Conservation (phyloP, 2,797 vertebrate species). For the Chelon auratus region DNA sequence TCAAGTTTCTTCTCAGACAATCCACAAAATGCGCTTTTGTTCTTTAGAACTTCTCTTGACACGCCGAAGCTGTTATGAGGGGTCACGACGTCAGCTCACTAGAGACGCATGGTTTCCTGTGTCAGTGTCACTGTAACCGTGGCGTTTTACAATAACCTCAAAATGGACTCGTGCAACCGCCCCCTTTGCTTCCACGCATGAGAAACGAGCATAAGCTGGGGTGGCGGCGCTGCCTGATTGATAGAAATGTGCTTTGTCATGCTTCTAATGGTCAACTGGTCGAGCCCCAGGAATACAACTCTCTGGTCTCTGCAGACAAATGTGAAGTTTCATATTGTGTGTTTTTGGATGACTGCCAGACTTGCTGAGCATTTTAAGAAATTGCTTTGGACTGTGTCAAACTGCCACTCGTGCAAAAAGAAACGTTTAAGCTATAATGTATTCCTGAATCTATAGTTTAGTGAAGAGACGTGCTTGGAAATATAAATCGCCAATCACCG, state of each 20-base stretch:
- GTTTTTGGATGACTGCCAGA: not conserved
- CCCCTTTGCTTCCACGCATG: slow-evolving; percentile 13
- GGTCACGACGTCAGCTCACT: slow-evolving; percentile 6
- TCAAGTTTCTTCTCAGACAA: slow-evolving; percentile 19
- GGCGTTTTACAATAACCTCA: not conserved
- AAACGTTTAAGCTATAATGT: not conserved
- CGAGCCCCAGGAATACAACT: not conserved
- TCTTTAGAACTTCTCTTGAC: not conserved
- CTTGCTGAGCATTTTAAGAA: not conserved
- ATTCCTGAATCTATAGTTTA: not conserved
- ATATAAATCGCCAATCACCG: not conserved
- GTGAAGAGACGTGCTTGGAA: not conserved
- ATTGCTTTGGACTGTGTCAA: too few species aligned
- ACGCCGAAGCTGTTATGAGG: not conserved
- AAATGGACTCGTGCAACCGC: not conserved
- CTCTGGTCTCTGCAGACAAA: not conserved
- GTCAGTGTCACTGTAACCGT: not conserved
- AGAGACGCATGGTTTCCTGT: slow-evolving; percentile 48
- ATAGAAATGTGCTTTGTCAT: not conserved
- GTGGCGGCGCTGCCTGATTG: not conserved
- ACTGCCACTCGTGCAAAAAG: not conserved
- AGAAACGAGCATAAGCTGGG: not conserved
- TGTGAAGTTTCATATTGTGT: not conserved
- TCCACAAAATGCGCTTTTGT: slow-evolving; percentile 22
- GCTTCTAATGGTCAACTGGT: not conserved